A percentile compares a stretch with the other conserved stretches of the same genome.
Evolutionary conservation across 2,113 vertebrate species (phyloP).

Genomic region (Burhinus oedicnemus): DNA sequence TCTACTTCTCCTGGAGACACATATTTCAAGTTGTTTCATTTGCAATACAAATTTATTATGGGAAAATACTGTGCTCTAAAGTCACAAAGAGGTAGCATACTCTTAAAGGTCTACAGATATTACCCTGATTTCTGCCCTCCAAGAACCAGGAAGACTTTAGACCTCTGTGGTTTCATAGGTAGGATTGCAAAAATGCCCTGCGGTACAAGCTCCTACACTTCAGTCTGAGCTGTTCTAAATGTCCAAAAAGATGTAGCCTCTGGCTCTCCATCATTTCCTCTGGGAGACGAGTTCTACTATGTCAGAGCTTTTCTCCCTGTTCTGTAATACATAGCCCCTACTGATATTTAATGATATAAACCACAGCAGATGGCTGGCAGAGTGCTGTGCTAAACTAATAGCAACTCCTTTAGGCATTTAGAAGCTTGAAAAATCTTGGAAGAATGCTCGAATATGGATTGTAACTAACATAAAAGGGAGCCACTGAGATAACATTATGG

Average conservation of each 20-base stretch:
- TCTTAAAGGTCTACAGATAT: neutral
- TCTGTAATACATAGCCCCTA: slow-evolving; percentile 2
- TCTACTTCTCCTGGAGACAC: neutral
- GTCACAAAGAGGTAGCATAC: neutral
- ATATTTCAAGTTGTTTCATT: slow-evolving; percentile 25
- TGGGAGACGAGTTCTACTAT: neutral
- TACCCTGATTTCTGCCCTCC: neutral
- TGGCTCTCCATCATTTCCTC: neutral
- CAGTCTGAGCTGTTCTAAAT: neutral
- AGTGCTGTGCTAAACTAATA: slow-evolving; percentile 18
- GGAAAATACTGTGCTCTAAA: neutral
- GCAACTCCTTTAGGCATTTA: neutral
- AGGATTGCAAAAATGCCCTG: neutral
- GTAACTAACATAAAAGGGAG: neutral
- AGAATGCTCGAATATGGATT: neutral
- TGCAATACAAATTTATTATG: slow-evolving; percentile 26
- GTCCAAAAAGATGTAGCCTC: neutral
- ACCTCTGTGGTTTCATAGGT: neutral
- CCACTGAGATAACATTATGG: neutral
- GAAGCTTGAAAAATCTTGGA: slow-evolving; percentile 11
- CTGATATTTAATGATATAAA: slow-evolving; percentile 42
- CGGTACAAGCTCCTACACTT: neutral
- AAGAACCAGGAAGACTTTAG: neutral
- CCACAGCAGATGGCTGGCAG: slow-evolving; percentile 52
- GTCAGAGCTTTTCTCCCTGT: slow-evolving; percentile 10